Conservation (phyloP, 2,797 vertebrate species). For the Pteropus rufus region DNA sequence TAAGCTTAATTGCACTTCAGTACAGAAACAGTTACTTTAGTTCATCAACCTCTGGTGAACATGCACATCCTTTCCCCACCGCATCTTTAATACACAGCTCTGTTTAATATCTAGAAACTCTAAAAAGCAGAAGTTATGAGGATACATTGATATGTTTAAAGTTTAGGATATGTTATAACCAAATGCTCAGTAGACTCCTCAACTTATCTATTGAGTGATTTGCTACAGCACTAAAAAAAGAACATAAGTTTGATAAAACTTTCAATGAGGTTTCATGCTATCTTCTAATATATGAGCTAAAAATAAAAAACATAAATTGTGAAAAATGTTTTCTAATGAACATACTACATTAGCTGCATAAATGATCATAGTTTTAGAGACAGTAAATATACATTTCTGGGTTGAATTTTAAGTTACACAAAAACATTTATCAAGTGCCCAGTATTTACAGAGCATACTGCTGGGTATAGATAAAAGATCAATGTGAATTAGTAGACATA, state of each 20-base stretch:
- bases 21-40: neutral
- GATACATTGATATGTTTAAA: conserved; percentile 20
- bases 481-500: neutral
- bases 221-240: neutral
- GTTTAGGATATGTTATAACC: conserved; percentile 52
- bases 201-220: conserved; percentile 42
- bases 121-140: conserved; percentile 33
- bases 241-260: neutral
- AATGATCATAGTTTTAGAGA: neutral
- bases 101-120: conserved; percentile 50
- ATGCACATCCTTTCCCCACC: conserved; percentile 29
- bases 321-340: conserved; percentile 6
- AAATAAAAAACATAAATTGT: conserved; percentile 2
- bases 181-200: neutral
- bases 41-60: conserved; percentile 33
- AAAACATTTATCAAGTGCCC: neutral
- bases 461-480: neutral
- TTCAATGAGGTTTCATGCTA: neutral
- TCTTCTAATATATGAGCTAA: neutral
- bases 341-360: neutral
- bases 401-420: neutral
- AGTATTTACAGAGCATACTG: neutral
- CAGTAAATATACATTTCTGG: neutral
- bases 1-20: conserved; percentile 2
- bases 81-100: neutral